Evolutionary conservation across 2,888 invertebrate species (phyloP), one percentile per base, ranked within the genome.

Genomic region (Ochlodes sylvanus): DNA sequence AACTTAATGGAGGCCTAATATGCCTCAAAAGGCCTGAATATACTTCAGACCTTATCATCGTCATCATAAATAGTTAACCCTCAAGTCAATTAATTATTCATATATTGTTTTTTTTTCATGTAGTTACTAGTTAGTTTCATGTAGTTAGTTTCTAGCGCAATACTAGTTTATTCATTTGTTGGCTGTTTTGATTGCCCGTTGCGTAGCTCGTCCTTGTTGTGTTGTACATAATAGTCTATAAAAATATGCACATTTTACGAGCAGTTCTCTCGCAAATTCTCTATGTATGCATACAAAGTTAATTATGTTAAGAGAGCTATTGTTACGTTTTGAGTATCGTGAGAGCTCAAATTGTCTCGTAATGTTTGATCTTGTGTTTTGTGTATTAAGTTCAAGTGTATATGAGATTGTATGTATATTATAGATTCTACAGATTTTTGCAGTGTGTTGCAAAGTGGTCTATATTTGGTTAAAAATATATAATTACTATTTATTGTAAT

Each of bases 261-360:
- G 21, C 19, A 52, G 12, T 47, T 47, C 9, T 47, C 17, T 47
- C 17, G 44, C 44, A 47, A 21, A 52, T 52, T 52, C 38, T 21
- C 52, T 52, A 21, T 52, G 52, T 52, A 52, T 52, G 2, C 52
- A 52, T 52, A 21, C 52, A 4, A 21, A 52, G 12, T 47, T 17
- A 7, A 0, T 21, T 38, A 38, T 12, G 12, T 52, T 21, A 52
- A 52, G 34, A 38, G 32, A 56, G 32, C 10, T 17, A 32, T 34
- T 56, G 27, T 34, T 34, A 56, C 34, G 32, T 58, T 42, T 32
- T 57, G 57, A 58, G 21, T 42, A 21, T 41, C 41, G 7, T 58
- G 58, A 21, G 21, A 58, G 42, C 58, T 58, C 58, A 58, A 58
- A 21, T 27, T 21, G 42, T 58, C 42, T 58, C 41, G 41, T 57